Conservation (phyloP, 2,113 vertebrate species). For the Solea solea region DNA sequence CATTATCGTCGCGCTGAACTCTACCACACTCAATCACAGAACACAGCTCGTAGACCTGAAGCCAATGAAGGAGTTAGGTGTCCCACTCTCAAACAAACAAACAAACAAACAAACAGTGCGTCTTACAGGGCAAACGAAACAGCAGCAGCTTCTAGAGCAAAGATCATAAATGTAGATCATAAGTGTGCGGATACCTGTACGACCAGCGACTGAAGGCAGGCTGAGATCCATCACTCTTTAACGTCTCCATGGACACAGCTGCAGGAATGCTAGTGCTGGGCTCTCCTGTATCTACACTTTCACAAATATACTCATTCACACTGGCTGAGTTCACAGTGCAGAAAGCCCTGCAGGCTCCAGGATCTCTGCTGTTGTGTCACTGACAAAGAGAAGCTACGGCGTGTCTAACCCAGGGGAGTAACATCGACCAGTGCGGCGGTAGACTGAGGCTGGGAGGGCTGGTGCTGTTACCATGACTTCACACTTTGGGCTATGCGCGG, state of each 20-base stretch:
- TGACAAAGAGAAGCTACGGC: slow-evolving; percentile 48
- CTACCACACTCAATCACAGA: slow-evolving; percentile 2
- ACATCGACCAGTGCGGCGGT: slow-evolving; percentile 49
- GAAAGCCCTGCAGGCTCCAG: slow-evolving; percentile 19
- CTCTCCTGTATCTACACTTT: slow-evolving; percentile 17
- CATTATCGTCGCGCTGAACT: slow-evolving; percentile 13
- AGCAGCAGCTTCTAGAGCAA: neutral
- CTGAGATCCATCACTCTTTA: slow-evolving; percentile 69
- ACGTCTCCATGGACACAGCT: slow-evolving; percentile 70
- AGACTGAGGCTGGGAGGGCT: slow-evolving; percentile 45
- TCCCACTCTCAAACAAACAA: neutral
- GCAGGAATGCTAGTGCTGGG: slow-evolving; percentile 46
- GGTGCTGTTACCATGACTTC: slow-evolving; percentile 67
- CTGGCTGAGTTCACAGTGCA: slow-evolving; percentile 6
- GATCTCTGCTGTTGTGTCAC: slow-evolving; percentile 48
- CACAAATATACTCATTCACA: slow-evolving; percentile 23
- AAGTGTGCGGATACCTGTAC: slow-evolving; percentile 76
- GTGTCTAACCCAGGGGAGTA: slow-evolving; percentile 63
- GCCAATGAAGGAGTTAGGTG: neutral
- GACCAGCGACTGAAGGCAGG: slow-evolving; percentile 82
- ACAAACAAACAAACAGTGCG: slow-evolving; percentile 8
- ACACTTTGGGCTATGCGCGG: slow-evolving; percentile 36
- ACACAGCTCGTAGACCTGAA: neutral
- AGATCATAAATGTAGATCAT: neutral
- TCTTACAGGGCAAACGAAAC: neutral